Conservation (phyloP, 2,888 invertebrate species). For the Synergus gifuensis region DNA sequence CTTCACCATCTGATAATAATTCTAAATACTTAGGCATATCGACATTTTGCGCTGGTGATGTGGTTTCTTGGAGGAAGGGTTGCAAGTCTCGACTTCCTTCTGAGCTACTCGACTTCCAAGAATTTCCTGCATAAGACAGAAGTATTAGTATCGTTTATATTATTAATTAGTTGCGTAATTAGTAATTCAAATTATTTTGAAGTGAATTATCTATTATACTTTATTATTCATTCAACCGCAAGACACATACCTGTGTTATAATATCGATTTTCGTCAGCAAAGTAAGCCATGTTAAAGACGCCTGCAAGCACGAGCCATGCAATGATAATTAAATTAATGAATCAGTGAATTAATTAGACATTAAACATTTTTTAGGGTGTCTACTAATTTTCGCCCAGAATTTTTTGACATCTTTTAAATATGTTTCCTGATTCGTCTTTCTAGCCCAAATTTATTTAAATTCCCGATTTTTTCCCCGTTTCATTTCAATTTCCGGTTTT, state of each 20-base stretch:
- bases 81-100: constrained; percentile 78
- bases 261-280: constrained; percentile 87
- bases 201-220: background rate
- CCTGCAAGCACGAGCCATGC: constrained; percentile 81
- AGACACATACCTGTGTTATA: constrained; percentile 78
- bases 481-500: no score
- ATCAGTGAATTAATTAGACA: constrained; percentile 64
- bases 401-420: no score
- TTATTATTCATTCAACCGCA: constrained; percentile 7
- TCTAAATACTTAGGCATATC: constrained; percentile 83
- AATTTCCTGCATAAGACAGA: constrained; percentile 74
- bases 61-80: constrained; percentile 76
- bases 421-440: no score
- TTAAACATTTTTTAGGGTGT: no score
- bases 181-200: background rate
- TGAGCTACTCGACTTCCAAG: constrained; percentile 79
- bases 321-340: constrained; percentile 67
- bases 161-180: background rate
- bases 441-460: no score
- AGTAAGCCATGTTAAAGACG: constrained; percentile 88
- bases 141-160: constrained; percentile 11
- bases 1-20: constrained; percentile 81
- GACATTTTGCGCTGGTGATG: constrained; percentile 57
- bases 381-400: no score
- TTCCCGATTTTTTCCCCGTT: no score